Percentiles rank a stretch among this genome's conserved stretches.
phyloP scores from a whole-genome alignment of 2,797 vertebrate genomes.

The Rhynchotus rufescens region DNA sequence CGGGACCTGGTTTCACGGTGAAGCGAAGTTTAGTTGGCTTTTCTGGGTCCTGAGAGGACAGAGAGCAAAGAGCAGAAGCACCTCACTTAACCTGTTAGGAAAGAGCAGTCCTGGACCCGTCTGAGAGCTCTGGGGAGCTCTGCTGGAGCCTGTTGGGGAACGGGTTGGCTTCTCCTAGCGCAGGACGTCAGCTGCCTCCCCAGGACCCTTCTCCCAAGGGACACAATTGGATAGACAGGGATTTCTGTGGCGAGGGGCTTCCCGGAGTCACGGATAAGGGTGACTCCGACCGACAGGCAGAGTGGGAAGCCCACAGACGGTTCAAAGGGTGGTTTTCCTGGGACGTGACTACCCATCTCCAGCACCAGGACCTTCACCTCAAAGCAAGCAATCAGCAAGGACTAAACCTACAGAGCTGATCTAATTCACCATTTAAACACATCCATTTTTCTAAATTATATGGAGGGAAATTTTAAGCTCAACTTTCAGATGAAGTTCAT shows the following conservation, averaged over 20 bases:
- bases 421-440: not conserved
- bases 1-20: not conserved
- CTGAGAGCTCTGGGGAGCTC: not conserved
- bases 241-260: not conserved
- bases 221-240: not conserved
- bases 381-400: not conserved
- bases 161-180: not conserved
- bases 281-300: not conserved
- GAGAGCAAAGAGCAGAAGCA: not conserved
- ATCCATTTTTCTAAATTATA: not conserved
- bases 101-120: not conserved
- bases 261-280: not conserved
- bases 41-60: rapidly evolving
- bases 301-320: not conserved
- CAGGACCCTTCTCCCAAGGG: not conserved
- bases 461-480: not conserved
- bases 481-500: not conserved
- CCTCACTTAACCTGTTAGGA: not conserved
- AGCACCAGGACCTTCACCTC: not conserved
- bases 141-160: not conserved
- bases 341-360: not conserved
- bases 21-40: not conserved
- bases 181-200: not conserved
- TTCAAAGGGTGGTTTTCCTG: not conserved
- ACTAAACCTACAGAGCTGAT: not conserved